Evolutionary conservation across 2,797 vertebrate species (phyloP).

Genomic region (Hypotaenidia philippensis): DNA sequence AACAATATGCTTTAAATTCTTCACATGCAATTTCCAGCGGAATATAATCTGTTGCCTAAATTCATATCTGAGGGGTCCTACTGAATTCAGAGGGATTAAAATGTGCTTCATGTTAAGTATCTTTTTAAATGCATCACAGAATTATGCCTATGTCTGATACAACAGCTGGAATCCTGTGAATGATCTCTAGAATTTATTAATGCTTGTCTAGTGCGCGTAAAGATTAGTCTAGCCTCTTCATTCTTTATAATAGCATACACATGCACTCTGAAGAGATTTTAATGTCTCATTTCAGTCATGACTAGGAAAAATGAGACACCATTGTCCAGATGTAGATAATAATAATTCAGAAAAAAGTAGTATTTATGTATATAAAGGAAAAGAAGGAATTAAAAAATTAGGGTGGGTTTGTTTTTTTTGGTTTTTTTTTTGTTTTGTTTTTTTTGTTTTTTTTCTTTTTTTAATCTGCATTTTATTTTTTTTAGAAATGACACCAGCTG

Average conservation of each 20-base stretch:
- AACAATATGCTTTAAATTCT: neutral
- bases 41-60: neutral
- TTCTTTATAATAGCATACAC: neutral
- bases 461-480: constrained; percentile 8
- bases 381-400: neutral
- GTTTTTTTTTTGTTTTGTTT: no score
- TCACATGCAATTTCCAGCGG: neutral
- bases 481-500: neutral
- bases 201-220: neutral
- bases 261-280: neutral
- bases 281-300: constrained; percentile 20
- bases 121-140: neutral
- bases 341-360: neutral
- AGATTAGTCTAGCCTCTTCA: neutral
- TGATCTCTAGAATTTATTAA: neutral
- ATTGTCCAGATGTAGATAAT: neutral
- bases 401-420: no score
- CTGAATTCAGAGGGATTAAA: neutral
- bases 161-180: neutral
- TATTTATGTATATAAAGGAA: neutral
- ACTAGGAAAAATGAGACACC: neutral
- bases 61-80: neutral
- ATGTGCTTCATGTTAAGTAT: neutral
- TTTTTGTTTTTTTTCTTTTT: neutral
- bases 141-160: neutral